phyloP scores from a whole-genome alignment of 2,113 vertebrate species.

The Orycteropus afer region DNA sequence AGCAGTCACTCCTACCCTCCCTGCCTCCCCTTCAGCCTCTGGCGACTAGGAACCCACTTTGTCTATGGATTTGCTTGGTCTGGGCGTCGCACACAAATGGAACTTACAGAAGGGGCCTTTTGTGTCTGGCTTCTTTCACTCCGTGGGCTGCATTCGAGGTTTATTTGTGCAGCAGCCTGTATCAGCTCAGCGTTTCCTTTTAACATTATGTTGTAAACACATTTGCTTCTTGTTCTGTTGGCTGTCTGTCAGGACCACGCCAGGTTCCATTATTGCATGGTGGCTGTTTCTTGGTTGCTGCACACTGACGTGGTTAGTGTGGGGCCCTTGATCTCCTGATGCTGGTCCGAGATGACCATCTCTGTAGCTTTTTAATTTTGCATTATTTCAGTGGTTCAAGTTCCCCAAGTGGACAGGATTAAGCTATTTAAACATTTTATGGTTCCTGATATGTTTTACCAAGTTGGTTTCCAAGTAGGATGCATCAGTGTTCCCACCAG shows the following conservation, averaged over 20 bases:
- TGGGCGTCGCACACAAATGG: rapidly evolving
- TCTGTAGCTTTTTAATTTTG: not conserved
- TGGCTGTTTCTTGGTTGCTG: rapidly evolving
- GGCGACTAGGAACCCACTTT: rapidly evolving
- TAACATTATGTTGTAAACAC: rapidly evolving
- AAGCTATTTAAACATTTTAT: too few species aligned
- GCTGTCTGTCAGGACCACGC: rapidly evolving
- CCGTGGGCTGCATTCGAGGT: rapidly evolving
- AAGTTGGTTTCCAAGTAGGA: not conserved
- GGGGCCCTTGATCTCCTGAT: too few species aligned
- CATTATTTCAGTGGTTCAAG: not conserved
- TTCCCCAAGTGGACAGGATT: not conserved
- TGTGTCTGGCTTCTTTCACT: not conserved
- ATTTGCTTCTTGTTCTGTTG: rapidly evolving
- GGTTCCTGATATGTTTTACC: not conserved
- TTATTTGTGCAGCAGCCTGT: rapidly evolving
- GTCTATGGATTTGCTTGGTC: not conserved
- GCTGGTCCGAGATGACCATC: not conserved
- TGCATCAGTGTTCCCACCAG: rapidly evolving
- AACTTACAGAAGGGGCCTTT: rapidly evolving
- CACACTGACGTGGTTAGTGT: rapidly evolving
- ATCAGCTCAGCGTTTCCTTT: rapidly evolving
- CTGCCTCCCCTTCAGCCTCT: rapidly evolving
- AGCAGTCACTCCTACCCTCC: not conserved
- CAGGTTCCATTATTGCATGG: rapidly evolving